These are phyloP conservation scores for Bostrychus sinensis DNA, from an alignment of 2,113 vertebrate species.

Conservation along the genomic window DNA sequence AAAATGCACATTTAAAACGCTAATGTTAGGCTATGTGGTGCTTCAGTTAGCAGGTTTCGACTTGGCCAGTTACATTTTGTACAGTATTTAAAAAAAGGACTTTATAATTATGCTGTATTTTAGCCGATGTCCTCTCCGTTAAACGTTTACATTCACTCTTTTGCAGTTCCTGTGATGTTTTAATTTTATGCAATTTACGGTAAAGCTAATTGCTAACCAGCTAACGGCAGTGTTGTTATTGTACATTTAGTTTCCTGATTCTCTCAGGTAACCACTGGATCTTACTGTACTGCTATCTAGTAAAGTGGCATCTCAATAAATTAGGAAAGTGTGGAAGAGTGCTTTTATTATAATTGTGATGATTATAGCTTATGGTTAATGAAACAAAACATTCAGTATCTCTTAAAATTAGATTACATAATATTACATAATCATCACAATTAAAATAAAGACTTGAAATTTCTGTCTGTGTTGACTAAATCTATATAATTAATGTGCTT, in stretches of 20 bases:
- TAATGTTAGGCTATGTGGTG: constrained; percentile 11
- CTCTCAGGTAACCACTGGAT: constrained; percentile 56
- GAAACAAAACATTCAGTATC: too few relatives aligned
- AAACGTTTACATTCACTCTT: constrained; percentile 21
- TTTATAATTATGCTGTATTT: constrained; percentile 14
- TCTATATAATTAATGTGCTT: not conserved
- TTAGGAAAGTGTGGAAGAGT: not conserved
- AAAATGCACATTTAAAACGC: constrained; percentile 20
- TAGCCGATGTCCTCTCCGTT: constrained; percentile 5
- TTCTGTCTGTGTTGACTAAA: not conserved
- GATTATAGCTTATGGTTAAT: too few relatives aligned
- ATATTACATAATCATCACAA: too few relatives aligned
- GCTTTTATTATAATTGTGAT: too few relatives aligned
- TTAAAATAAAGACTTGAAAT: not conserved
- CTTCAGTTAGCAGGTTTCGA: constrained; percentile 1
- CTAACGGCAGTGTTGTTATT: constrained; percentile 30
- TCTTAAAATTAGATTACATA: too few relatives aligned
- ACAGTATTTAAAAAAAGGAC: constrained; percentile 20
- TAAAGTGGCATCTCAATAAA: not conserved
- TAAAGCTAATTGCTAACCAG: constrained; percentile 19
- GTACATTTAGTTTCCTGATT: constrained; percentile 43
- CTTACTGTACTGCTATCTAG: constrained; percentile 24
- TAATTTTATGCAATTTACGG: constrained; percentile 37
- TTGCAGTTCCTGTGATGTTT: constrained; percentile 18
- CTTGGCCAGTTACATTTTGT: constrained; percentile 9